Evolutionary conservation across 2,888 invertebrate species (phyloP).

Genomic region (Cheilosia grossa): DNA sequence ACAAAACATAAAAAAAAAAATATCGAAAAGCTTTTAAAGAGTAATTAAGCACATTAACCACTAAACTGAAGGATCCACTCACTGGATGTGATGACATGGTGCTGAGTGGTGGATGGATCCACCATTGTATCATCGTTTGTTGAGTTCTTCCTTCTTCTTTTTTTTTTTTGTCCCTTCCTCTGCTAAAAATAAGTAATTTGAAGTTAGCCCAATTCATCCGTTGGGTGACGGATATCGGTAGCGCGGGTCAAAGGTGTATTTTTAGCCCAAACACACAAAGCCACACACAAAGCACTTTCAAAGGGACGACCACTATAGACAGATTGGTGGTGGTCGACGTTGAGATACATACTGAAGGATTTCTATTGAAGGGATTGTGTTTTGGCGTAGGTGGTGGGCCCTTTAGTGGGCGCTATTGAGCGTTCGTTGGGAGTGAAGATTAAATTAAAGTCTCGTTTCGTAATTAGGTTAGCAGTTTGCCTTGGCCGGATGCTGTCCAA

Average conservation of each 20-base stretch:
- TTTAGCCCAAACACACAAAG: constrained; percentile 8
- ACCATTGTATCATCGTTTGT: constrained; percentile 25
- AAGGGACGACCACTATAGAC: neutral
- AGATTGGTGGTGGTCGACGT: neutral
- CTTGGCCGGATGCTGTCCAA: constrained; percentile 3
- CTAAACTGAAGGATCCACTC: constrained; percentile 37
- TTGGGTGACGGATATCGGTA: neutral
- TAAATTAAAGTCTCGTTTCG: constrained; percentile 45
- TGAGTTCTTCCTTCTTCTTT: too few relatives aligned
- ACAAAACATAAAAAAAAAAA: constrained; percentile 1
- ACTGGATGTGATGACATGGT: constrained; percentile 52
- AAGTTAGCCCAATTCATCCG: constrained; percentile 57
- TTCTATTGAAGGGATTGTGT: neutral
- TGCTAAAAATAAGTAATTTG: constrained; percentile 28
- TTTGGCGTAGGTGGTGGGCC: neutral
- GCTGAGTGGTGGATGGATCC: constrained; percentile 21
- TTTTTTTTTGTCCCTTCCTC: neutral
- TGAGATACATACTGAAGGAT: constrained; percentile 6
- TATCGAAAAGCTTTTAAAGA: constrained; percentile 42
- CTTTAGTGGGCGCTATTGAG: constrained; percentile 16
- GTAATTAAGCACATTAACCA: constrained; percentile 59
- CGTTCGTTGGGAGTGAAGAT: constrained; percentile 21
- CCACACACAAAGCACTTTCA: neutral
- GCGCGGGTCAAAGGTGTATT: constrained; percentile 3
- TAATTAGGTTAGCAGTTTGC: constrained; percentile 50